Conservation (phyloP, 64 coral and sea anemone genomes). For the Actinia tenebrosa region DNA sequence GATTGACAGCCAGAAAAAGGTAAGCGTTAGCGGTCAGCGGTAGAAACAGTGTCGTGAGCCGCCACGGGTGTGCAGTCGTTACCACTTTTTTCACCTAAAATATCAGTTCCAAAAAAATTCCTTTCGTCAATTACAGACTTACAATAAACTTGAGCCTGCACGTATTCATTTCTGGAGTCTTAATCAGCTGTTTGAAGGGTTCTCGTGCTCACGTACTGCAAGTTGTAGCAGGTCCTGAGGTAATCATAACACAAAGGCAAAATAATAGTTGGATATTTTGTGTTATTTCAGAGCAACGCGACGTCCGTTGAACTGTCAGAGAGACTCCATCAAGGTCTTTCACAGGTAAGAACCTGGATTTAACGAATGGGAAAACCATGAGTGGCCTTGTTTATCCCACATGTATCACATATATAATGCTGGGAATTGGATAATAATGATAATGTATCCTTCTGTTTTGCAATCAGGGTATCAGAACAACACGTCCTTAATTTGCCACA, state of each 20-base stretch:
- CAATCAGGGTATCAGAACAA: not conserved
- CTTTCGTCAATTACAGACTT: no score
- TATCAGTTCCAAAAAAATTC: no score
- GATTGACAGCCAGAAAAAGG: constrained; percentile 39
- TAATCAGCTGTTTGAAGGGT: no score
- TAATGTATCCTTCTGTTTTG: not conserved
- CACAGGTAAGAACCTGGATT: not conserved
- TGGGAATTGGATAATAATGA: not conserved
- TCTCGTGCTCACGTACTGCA: no score
- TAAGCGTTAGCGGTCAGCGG: not conserved
- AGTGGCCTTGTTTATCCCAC: no score
- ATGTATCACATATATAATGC: not conserved
- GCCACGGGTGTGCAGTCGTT: no score
- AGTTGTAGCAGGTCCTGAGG: no score
- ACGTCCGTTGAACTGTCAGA: not conserved
- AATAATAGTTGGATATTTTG: not conserved
- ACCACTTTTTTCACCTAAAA: no score
- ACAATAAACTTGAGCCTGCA: no score
- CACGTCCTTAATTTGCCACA: not conserved
- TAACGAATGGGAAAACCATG: no score
- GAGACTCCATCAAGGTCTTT: not conserved
- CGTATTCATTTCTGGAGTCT: no score
- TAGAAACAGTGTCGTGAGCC: no score
- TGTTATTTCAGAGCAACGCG: not conserved
- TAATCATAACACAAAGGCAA: not conserved